Conservation (phyloP, 2,113 vertebrate genomes). For the Sinocyclocheilus anshuiensis region DNA sequence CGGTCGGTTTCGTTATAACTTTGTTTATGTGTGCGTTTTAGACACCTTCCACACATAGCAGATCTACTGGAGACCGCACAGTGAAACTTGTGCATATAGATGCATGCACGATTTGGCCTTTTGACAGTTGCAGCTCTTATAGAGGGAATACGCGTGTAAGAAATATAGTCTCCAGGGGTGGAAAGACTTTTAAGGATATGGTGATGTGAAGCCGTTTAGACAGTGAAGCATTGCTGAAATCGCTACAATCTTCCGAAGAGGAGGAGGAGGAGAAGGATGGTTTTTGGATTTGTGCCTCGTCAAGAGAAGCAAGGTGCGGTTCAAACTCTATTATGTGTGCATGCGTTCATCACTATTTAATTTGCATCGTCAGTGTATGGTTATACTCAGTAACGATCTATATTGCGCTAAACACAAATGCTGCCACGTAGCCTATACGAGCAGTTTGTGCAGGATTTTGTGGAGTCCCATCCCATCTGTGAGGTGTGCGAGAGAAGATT, state of each 20-base stretch:
- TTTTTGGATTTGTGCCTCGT: conserved; percentile 45
- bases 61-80: background rate
- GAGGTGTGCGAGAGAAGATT: conserved; percentile 21
- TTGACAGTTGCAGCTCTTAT: conserved; percentile 5
- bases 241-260: background rate
- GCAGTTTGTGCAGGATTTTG: conserved; percentile 45
- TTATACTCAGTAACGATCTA: background rate
- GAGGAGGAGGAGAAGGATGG: conserved; percentile 29
- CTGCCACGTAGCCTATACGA: background rate
- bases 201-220: conserved; percentile 2
- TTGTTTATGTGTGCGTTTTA: background rate
- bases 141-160: background rate
- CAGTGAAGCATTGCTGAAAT: conserved; percentile 13
- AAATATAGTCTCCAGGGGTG: background rate
- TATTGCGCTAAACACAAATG: background rate
- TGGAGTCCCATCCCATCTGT: conserved; percentile 24
- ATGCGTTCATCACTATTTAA: conserved; percentile 19
- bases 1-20: conserved; percentile 1
- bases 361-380: background rate
- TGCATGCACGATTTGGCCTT: conserved; percentile 7
- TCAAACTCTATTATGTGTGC: conserved; percentile 47
- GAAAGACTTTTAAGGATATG: conserved; percentile 18
- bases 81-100: conserved; percentile 6
- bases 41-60: background rate
- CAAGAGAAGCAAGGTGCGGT: conserved; percentile 53